Percentiles rank a stretch among this genome's conserved stretches.
These are phyloP conservation scores for Hyphantria cunea DNA, from an alignment of 1,140 invertebrate species.

Conservation along the genomic window DNA sequence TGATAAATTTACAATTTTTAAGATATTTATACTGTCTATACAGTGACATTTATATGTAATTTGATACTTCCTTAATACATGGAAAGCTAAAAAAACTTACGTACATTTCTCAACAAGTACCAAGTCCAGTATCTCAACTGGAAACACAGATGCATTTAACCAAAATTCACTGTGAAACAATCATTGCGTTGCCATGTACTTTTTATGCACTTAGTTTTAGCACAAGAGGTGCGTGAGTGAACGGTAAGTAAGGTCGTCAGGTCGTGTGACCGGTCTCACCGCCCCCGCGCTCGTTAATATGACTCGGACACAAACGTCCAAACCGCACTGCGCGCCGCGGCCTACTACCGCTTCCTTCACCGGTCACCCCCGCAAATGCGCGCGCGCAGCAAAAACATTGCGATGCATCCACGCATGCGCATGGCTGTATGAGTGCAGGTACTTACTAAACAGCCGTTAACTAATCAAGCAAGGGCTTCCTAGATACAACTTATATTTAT, in stretches of 20 bases:
- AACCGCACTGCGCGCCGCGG: neutral
- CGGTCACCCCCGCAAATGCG: slow-evolving; percentile 8
- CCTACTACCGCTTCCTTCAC: slow-evolving; percentile 1
- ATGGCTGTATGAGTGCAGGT: neutral
- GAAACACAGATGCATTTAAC: slow-evolving; percentile 46
- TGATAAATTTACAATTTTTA: too few species aligned
- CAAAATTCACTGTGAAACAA: slow-evolving; percentile 17
- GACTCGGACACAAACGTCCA: slow-evolving; percentile 8
- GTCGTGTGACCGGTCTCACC: slow-evolving; percentile 68
- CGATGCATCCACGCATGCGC: slow-evolving; percentile 22
- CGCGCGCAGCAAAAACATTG: slow-evolving; percentile 18
- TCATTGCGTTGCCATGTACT: slow-evolving; percentile 11
- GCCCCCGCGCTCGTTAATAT: slow-evolving; percentile 49
- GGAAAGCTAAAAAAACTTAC: slow-evolving; percentile 37
- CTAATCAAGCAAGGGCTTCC: neutral
- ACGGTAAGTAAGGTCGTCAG: slow-evolving; percentile 75
- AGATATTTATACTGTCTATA: too few species aligned
- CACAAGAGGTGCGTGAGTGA: slow-evolving; percentile 63
- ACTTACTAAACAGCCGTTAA: slow-evolving; percentile 1
- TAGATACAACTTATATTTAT: too few species aligned
- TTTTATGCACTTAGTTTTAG: slow-evolving; percentile 29
- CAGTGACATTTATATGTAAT: too few species aligned
- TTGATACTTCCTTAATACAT: too few species aligned
- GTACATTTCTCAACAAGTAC: slow-evolving; percentile 48
- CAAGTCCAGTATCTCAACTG: slow-evolving; percentile 23